These are phyloP conservation scores for Stichopus chloronotus DNA, from an alignment of 35 echinoderm and acorn worm species.

Conservation along the genomic window DNA sequence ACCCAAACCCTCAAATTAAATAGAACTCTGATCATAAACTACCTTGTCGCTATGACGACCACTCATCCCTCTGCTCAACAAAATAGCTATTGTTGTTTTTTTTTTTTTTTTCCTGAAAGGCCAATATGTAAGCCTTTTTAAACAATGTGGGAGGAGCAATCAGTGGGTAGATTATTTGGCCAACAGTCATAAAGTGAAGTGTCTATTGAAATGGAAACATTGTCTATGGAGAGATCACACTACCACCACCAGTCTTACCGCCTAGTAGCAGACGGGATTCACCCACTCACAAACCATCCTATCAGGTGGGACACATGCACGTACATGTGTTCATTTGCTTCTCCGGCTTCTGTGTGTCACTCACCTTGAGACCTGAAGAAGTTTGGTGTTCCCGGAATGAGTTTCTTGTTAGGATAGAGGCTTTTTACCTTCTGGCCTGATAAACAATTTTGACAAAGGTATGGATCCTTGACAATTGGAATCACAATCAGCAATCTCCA, in stretches of 20 bases:
- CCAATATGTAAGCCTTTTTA: conserved; percentile 53
- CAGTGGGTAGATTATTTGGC: conserved; percentile 30
- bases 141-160: conserved; percentile 55
- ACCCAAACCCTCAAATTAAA: conserved; percentile 56
- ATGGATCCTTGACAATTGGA: too few relatives aligned
- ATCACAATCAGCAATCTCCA: too few relatives aligned
- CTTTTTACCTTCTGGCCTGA: too few relatives aligned
- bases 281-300: too few relatives aligned
- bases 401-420: too few relatives aligned
- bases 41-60: conserved; percentile 14
- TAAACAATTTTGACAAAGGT: too few relatives aligned
- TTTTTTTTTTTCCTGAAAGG: neutral
- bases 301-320: too few relatives aligned
- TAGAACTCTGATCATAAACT: conserved; percentile 56
- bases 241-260: neutral
- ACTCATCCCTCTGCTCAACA: conserved; percentile 38
- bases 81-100: conserved; percentile 57
- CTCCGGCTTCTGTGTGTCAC: too few relatives aligned
- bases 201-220: conserved; percentile 47
- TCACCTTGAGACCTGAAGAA: too few relatives aligned
- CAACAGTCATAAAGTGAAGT: conserved; percentile 36
- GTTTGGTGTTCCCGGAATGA: too few relatives aligned
- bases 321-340: too few relatives aligned
- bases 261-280: neutral
- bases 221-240: neutral